Conservation (phyloP, 2,797 vertebrate genomes). For the Intellagama lesueurii region DNA sequence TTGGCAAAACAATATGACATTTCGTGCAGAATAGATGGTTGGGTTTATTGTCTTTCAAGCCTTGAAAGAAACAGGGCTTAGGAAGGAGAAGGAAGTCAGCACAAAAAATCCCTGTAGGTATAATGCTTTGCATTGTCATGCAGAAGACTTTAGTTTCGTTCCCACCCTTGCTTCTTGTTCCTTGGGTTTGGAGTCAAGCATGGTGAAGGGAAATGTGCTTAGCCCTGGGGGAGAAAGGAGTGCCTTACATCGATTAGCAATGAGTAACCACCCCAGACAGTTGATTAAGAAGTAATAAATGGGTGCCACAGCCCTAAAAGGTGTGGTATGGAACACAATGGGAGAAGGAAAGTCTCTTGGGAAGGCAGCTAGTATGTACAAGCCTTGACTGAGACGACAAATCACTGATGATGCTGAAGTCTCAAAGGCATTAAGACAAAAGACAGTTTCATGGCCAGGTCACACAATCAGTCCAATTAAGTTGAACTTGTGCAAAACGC, state of each 20-base stretch:
- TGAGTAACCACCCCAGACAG: conserved; percentile 41
- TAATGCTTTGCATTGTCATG: conserved; percentile 41
- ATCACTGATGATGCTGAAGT: conserved; percentile 25
- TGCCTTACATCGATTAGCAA: conserved; percentile 46
- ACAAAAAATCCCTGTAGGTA: conserved; percentile 14
- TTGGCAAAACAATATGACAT: background rate
- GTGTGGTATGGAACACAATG: conserved; percentile 32
- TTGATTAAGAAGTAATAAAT: conserved; percentile 50
- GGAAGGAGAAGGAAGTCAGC: conserved; percentile 29
- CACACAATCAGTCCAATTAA: conserved; percentile 15
- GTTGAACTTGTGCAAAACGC: conserved; percentile 4
- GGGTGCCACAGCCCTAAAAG: conserved; percentile 40
- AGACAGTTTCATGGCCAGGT: conserved; percentile 11
- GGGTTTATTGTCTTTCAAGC: conserved; percentile 2
- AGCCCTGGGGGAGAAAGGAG: conserved; percentile 44
- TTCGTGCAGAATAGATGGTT: background rate
- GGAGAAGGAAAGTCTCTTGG: conserved; percentile 5
- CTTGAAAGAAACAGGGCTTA: conserved; percentile 7
- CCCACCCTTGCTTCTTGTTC: conserved; percentile 39
- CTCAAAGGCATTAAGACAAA: conserved; percentile 17
- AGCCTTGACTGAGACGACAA: conserved; percentile 1
- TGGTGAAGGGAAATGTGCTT: conserved; percentile 32
- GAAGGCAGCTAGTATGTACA: conserved; percentile 15
- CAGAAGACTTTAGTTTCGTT: conserved; percentile 41
- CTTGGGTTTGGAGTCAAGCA: conserved; percentile 28